Base-by-base conservation (phyloP, 2,113 vertebrate species). In the Spea bombifrons region DNA sequence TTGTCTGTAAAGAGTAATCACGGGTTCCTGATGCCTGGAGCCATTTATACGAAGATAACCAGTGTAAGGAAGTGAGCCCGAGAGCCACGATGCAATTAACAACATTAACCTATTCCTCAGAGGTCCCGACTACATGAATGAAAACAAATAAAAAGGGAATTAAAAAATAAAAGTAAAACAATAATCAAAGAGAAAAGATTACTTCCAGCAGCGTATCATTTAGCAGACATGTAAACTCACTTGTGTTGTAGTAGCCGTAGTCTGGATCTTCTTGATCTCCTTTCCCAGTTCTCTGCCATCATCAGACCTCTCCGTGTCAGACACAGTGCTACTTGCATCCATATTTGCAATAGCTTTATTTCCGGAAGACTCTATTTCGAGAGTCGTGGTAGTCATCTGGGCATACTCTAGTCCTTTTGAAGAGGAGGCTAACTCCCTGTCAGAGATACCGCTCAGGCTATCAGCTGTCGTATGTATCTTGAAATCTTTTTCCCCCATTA, bases 181-280 rank as follows among this genome's bases (percentile, higher is more conserved):
- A 30, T 30, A 30, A 30, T 30, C 30, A 30, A 30, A 30, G 30
- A 30, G 30, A 30, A 30, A 30, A 30, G 30, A 30, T 30, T 30
- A 30, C 30, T 30, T 30, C 30, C 30, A 30, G 30, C 30, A 30
- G 30, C 30, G 30, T 30, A 30, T 30, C 30, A 30, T 30, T 30
- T 30, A 30, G 30, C 30, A 30, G 15, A 59, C 55, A 59, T 52
- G 50, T 10, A 52, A 71, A 89, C 89, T 85, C 86, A 98, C 97
- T 91, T 99, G 97, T 49, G 97, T 99, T 46, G 97, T 99, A 3
- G 97, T 99, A 0, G 96, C 89, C 4, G 97, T 98, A 5, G 97
- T 99, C 83, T 99, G 97, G 83, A 99, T 99, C 87, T 99, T 99
- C 86, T 96, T 93, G 75, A 94, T 93, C 85, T 99, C 97, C 81